Evolutionary conservation across 2,797 vertebrate species (phyloP).

Genomic region (Esox masquinongy): DNA sequence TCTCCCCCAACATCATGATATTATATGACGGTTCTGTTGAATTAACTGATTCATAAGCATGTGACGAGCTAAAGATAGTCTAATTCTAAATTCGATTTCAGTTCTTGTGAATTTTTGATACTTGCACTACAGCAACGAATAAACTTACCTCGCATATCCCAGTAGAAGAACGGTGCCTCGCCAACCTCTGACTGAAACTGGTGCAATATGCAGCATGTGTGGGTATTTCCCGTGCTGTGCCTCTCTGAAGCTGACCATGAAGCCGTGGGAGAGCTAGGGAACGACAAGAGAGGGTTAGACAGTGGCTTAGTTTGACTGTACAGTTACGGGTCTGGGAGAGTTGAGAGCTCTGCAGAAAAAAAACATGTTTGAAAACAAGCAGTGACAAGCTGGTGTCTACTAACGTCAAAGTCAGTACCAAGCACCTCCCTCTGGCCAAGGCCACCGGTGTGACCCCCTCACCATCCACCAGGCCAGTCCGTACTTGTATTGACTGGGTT

Average conservation of each 20-base stretch:
- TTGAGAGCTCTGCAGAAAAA: constrained; percentile 19
- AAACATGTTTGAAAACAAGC: not conserved
- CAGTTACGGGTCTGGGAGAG: not conserved
- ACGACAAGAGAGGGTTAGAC: not conserved
- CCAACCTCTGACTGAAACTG: not conserved
- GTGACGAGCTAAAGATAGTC: constrained; percentile 5
- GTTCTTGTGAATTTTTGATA: constrained; percentile 8
- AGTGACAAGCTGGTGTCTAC: not conserved
- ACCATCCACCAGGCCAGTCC: not conserved
- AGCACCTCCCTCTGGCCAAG: not conserved
- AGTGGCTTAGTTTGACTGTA: constrained; percentile 32
- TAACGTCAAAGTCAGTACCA: not conserved
- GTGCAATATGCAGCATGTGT: constrained; percentile 1
- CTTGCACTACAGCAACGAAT: not conserved
- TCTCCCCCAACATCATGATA: not conserved
- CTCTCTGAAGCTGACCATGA: not conserved
- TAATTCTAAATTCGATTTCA: not conserved
- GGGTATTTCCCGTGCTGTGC: not conserved
- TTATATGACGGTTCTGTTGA: constrained; percentile 3
- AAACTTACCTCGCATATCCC: constrained; percentile 6
- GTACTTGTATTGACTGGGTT: not conserved
- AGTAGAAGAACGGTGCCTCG: constrained; percentile 2
- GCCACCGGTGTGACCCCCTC: not conserved
- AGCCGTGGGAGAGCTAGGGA: not conserved
- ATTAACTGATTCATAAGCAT: constrained; percentile 13